Conservation (phyloP, 2,888 invertebrate species). For the Himalopsyche anomala region DNA sequence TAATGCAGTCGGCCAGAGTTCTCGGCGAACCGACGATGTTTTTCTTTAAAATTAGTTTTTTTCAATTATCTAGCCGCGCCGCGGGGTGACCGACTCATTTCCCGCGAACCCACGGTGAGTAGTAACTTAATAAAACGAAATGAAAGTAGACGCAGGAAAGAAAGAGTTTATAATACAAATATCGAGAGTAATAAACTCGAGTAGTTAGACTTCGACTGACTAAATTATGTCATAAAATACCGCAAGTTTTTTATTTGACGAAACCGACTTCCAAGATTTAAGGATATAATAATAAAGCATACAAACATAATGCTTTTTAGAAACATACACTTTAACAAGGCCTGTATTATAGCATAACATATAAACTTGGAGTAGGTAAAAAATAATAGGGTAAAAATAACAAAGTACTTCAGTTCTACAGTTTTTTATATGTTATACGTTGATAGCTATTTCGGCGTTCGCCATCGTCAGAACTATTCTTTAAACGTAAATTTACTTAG, state of each 20-base stretch:
- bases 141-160: neutral
- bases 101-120: neutral
- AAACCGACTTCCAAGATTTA: neutral
- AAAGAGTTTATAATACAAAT: neutral
- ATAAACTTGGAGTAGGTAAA: too few relatives aligned
- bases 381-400: too few relatives aligned
- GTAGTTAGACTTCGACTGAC: neutral
- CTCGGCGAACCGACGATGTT: neutral
- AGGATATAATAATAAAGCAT: neutral
- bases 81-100: conserved; percentile 32
- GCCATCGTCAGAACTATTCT: too few relatives aligned
- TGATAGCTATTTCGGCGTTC: too few relatives aligned
- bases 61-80: conserved; percentile 27
- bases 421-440: too few relatives aligned
- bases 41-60: conserved; percentile 37
- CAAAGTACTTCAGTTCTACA: too few relatives aligned
- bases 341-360: too few relatives aligned
- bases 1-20: neutral
- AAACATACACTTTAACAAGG: too few relatives aligned
- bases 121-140: conserved; percentile 22
- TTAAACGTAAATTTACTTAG: too few relatives aligned
- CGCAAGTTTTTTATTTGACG: neutral
- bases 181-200: neutral
- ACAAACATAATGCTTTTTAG: too few relatives aligned
- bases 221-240: neutral